phyloP scores from a whole-genome alignment of 2,888 invertebrate genomes.

The Agrypnus murinus region DNA sequence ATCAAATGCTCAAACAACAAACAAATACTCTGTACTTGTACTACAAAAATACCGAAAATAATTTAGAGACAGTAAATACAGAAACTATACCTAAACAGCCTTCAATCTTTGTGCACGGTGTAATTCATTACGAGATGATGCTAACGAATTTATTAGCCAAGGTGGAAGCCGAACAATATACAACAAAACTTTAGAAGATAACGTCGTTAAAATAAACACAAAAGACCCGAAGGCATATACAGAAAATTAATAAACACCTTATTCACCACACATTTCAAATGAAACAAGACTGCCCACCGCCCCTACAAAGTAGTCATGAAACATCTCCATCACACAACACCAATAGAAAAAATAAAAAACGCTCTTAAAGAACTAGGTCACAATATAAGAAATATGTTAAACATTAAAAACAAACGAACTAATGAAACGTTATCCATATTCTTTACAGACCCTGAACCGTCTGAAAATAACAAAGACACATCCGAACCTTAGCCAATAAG shows the following conservation, averaged over 20 bases:
- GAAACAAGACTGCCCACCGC: constrained; percentile 1
- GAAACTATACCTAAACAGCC: too few species aligned
- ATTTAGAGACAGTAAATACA: constrained; percentile 15
- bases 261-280: background rate
- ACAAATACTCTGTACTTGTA: constrained; percentile 15
- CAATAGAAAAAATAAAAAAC: constrained; percentile 1
- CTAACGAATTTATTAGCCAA: too few species aligned
- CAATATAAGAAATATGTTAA: background rate
- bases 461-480: background rate
- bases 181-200: too few species aligned
- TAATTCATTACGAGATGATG: background rate
- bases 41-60: constrained; percentile 15
- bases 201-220: too few species aligned
- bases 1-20: background rate
- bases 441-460: background rate
- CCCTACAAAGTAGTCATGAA: background rate
- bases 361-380: background rate
- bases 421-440: background rate
- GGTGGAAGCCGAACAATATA: too few species aligned
- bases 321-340: constrained; percentile 4
- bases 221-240: too few species aligned
- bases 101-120: constrained; percentile 4
- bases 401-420: background rate
- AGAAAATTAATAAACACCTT: too few species aligned
- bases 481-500: background rate